phyloP scores from a whole-genome alignment of 2,113 vertebrate genomes.

The Murina feae region DNA sequence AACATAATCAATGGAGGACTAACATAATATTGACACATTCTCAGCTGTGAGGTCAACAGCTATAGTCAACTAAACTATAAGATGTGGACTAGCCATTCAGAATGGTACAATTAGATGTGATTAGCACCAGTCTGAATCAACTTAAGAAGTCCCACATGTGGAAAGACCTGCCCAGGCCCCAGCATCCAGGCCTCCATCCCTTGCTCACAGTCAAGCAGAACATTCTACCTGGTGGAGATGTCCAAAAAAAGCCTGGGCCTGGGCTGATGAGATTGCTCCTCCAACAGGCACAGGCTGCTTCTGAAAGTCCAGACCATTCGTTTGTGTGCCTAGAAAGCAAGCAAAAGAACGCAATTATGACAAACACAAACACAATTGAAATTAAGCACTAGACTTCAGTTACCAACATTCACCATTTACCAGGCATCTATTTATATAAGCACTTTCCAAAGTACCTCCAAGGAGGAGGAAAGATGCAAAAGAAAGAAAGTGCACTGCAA shows the following conservation, averaged over 20 bases:
- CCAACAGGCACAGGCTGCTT: constrained; percentile 92
- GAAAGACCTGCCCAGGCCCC: background rate
- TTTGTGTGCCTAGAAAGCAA: constrained; percentile 90
- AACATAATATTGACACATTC: background rate
- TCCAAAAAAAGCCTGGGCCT: constrained; percentile 96
- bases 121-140: background rate
- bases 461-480: background rate
- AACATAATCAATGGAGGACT: background rate
- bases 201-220: background rate
- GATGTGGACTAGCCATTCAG: background rate
- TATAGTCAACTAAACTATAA: background rate
- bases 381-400: background rate
- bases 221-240: constrained; percentile 94
- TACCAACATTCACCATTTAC: background rate
- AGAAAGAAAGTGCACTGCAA: background rate
- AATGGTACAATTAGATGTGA: background rate
- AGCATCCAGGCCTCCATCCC: background rate
- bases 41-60: background rate
- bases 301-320: constrained; percentile 98
- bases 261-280: constrained; percentile 95
- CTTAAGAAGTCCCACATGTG: background rate
- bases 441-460: background rate
- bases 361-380: background rate
- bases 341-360: constrained; percentile 28
- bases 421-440: background rate